Percentiles rank a stretch among this genome's conserved stretches.
Conservation (phyloP, 2,113 vertebrate genomes). For the Spizaetus ornatus region DNA sequence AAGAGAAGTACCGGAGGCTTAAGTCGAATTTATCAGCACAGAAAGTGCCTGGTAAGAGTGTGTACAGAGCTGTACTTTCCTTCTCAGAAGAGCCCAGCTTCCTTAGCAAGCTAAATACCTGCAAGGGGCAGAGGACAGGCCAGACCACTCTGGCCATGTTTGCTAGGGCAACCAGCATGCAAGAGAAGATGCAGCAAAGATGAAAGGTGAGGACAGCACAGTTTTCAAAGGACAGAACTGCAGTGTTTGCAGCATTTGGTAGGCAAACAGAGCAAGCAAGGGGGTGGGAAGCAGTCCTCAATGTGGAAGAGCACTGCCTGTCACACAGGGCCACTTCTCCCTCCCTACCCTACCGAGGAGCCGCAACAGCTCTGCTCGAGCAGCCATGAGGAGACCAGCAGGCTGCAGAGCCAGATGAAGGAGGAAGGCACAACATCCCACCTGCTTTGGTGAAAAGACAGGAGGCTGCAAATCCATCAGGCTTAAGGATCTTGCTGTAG, state of each 20-base stretch:
- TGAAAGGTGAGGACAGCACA: accelerated
- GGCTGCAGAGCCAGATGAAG: neutral
- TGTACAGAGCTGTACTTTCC: neutral
- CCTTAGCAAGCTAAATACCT: neutral
- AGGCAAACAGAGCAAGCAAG: neutral
- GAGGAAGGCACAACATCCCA: neutral
- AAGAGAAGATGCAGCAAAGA: neutral
- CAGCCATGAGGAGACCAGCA: neutral
- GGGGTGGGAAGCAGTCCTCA: neutral
- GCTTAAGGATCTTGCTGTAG: neutral
- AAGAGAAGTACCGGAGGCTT: neutral
- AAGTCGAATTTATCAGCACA: neutral
- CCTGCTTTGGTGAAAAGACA: neutral
- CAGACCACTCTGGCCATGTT: neutral
- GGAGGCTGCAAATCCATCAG: neutral
- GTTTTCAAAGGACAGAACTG: neutral
- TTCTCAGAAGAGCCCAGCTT: neutral
- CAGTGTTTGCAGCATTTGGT: neutral
- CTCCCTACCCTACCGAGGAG: accelerated
- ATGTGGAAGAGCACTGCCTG: neutral
- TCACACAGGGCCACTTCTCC: neutral
- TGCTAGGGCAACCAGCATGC: neutral
- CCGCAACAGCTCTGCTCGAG: neutral
- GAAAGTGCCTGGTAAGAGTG: neutral
- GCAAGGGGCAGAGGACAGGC: neutral